Evolutionary conservation across 2,797 vertebrate genomes (phyloP), one percentile per base, ranked within the genome.

Genomic region (Cynopterus sphinx): DNA sequence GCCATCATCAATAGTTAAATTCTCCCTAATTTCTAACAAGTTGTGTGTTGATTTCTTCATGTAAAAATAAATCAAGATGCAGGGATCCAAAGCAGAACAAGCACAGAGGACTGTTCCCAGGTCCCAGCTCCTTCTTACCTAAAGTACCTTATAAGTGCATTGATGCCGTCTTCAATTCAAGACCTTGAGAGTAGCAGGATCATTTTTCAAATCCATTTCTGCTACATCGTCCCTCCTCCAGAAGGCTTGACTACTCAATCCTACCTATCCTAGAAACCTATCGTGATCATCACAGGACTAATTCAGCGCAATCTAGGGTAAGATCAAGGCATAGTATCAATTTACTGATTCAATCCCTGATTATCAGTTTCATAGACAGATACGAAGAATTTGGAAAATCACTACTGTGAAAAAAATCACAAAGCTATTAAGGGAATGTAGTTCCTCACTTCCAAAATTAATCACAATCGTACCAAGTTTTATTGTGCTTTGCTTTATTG

Each of bases 171-270:
- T 77, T 81, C 77, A 95, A 82, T 53, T 65, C 82, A 41, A 84
- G 95, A 96, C 97, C 96, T 95, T 95, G 85, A 95, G 82, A 95
- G 81, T 31, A 95, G 73, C 59, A 91, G 43, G 78, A 95, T 96
- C 88, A 63, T 81, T 97, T 97, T 96, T 97, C 96, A 96, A 77
- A 96, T 87, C 88, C 95, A 87, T 87, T 87, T 96, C 90, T 95
- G 85, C 71, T 61, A 61, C 2, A 79, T 33, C 39, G 71, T 55
- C 21, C 63, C 73, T 43, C 41, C 43, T n/a, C 9, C 17, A 26
- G 71, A 94, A 92, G 78, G 51, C 70, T 63, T 39, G 61, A 87
- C 75, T 86, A 92, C 46, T 94, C 26, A 79, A 57, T 61, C 68
- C 59, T 75, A 65, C 28, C 71, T 92, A 59, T 85, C 77, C 95